Evolutionary conservation across 1,140 invertebrate genomes (phyloP).

Genomic region (Cotesia vestalis): DNA sequence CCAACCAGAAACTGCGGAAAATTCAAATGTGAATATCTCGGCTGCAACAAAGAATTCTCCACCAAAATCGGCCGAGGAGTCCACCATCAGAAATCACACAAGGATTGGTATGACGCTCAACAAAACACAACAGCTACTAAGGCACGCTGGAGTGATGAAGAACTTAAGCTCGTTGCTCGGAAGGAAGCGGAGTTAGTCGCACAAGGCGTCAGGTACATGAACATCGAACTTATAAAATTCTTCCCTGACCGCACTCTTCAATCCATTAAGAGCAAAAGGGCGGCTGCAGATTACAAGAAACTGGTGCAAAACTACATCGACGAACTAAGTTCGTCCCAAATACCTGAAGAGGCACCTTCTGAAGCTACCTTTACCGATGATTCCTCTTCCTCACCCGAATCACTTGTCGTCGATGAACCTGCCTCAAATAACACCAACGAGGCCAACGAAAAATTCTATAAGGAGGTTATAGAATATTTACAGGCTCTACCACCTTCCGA

Average conservation of each 20-base stretch:
- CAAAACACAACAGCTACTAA: constrained; percentile 5
- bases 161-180: constrained; percentile 17
- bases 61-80: constrained; percentile 24
- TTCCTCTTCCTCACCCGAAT: too few species aligned
- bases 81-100: constrained; percentile 30
- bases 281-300: constrained; percentile 7
- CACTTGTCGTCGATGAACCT: too few species aligned
- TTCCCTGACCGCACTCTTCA: constrained; percentile 27
- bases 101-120: constrained; percentile 33
- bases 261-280: constrained; percentile 23
- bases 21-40: constrained; percentile 23
- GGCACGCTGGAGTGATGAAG: constrained; percentile 26
- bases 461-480: too few species aligned
- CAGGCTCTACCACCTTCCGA: too few species aligned
- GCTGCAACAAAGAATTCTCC: constrained; percentile 14
- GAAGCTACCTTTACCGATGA: too few species aligned
- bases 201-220: constrained; percentile 6
- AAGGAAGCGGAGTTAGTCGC: constrained; percentile 23
- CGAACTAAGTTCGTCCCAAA: too few species aligned
- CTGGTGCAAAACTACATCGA: too few species aligned
- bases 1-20: neutral
- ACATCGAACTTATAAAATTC: constrained; percentile 6
- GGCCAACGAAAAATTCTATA: too few species aligned
- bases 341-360: too few species aligned
- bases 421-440: too few species aligned